Evolutionary conservation across 2,888 invertebrate species (phyloP).

Genomic region (Serrognathus titanus): DNA sequence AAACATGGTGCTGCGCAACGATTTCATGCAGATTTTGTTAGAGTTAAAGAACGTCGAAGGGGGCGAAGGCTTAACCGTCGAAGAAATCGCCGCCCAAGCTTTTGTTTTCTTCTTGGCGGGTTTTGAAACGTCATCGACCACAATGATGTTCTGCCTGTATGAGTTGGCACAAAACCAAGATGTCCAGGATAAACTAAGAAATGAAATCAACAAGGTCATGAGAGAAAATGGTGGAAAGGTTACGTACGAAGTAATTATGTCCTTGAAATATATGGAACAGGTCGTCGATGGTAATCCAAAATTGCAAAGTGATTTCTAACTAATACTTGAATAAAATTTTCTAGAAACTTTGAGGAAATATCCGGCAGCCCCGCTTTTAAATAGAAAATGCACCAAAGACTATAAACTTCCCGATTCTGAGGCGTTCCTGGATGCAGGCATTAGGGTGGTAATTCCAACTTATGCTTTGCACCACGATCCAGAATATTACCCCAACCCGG

Average conservation of each 20-base stretch:
- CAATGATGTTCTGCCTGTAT: slow-evolving; percentile 55
- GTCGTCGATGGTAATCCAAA: slow-evolving; percentile 46
- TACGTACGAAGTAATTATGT: slow-evolving; percentile 9
- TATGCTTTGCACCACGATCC: slow-evolving; percentile 40
- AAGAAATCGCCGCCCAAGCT: slow-evolving; percentile 50
- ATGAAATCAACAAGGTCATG: slow-evolving; percentile 42
- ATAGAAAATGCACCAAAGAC: slow-evolving; percentile 30
- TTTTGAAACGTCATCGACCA: slow-evolving; percentile 59
- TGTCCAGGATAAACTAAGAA: slow-evolving; percentile 47
- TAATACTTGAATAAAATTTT: not conserved
- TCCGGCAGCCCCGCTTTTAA: slow-evolving; percentile 37
- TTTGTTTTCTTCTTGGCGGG: slow-evolving; percentile 60
- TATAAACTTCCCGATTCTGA: slow-evolving; percentile 30
- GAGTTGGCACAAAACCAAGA: slow-evolving; percentile 50
- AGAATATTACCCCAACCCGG: slow-evolving; percentile 42
- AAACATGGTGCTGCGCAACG: slow-evolving; percentile 49
- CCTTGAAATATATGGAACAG: slow-evolving; percentile 49
- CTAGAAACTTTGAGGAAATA: slow-evolving; percentile 44
- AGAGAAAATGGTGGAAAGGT: slow-evolving; percentile 38
- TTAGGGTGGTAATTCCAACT: slow-evolving; percentile 35
- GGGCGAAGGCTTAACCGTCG: slow-evolving; percentile 30
- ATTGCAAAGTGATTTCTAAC: not conserved
- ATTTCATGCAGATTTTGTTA: slow-evolving; percentile 55
- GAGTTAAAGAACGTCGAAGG: slow-evolving; percentile 40
- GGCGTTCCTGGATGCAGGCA: slow-evolving; percentile 34